A percentile compares a stretch with the other conserved stretches of the same genome.
Evolutionary conservation across 2,113 vertebrate species (phyloP).

Genomic region (Eubucco bourcierii): DNA sequence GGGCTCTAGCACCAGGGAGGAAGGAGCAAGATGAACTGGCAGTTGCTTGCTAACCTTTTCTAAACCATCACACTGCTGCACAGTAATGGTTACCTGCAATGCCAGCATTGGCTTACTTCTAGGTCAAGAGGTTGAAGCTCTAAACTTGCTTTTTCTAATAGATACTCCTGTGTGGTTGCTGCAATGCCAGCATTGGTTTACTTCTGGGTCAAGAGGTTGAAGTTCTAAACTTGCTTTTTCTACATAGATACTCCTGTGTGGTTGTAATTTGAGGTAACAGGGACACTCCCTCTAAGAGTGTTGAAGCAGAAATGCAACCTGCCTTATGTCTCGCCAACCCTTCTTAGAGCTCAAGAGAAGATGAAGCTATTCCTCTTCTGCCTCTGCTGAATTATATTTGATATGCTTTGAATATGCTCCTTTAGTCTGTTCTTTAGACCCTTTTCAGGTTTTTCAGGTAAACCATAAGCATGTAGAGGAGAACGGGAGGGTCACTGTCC

Average conservation of each 20-base stretch:
- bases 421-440: neutral
- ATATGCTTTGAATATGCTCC: neutral
- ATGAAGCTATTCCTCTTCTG: neutral
- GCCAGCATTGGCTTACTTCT: neutral
- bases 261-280: neutral
- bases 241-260: no score
- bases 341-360: neutral
- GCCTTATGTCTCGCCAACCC: neutral
- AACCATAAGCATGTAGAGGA: rapidly evolving
- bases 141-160: neutral
- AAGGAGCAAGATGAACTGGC: neutral
- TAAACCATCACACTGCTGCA: neutral
- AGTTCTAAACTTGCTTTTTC: no score
- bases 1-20: neutral
- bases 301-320: neutral
- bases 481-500: neutral
- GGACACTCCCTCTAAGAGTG: neutral
- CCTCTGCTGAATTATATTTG: neutral
- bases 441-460: neutral
- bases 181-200: neutral
- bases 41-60: neutral
- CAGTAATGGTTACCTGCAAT: neutral
- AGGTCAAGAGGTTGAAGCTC: neutral
- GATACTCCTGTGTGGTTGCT: neutral
- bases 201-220: no score